Conservation (phyloP, 2,888 invertebrate genomes). For the Lithophane ornitopus region DNA sequence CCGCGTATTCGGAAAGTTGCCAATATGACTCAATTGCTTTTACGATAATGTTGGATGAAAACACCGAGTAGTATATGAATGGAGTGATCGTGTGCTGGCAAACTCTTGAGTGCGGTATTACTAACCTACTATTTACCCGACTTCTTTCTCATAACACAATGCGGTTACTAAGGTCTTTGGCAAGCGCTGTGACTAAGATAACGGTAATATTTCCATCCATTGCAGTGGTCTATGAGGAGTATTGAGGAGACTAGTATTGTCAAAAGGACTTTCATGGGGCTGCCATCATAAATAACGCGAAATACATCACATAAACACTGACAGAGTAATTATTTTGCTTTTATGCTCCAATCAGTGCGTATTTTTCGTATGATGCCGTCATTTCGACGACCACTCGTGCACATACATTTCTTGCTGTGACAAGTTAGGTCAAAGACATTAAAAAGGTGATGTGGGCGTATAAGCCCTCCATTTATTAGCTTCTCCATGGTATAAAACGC, state of each 20-base stretch:
- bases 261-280: too few relatives aligned
- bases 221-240: background rate
- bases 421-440: too few relatives aligned
- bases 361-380: background rate
- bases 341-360: background rate
- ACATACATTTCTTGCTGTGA: background rate
- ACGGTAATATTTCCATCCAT: background rate
- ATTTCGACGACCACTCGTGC: background rate
- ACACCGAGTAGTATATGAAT: slow-evolving; percentile 15
- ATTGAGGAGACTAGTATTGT: background rate
- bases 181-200: background rate
- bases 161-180: background rate
- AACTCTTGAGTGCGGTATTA: background rate
- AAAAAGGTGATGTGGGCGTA: too few relatives aligned
- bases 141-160: background rate
- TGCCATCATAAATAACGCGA: too few relatives aligned
- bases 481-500: slow-evolving; percentile 10
- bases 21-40: slow-evolving; percentile 57
- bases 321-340: background rate
- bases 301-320: background rate
- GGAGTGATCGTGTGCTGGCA: slow-evolving; percentile 21
- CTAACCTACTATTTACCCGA: background rate
- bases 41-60: slow-evolving; percentile 34
- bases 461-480: slow-evolving; percentile 11
- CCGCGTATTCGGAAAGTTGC: slow-evolving; percentile 54